These are phyloP conservation scores for Aporrectodea caliginosa DNA, from an alignment of 1,140 invertebrate species.

Conservation along the genomic window DNA sequence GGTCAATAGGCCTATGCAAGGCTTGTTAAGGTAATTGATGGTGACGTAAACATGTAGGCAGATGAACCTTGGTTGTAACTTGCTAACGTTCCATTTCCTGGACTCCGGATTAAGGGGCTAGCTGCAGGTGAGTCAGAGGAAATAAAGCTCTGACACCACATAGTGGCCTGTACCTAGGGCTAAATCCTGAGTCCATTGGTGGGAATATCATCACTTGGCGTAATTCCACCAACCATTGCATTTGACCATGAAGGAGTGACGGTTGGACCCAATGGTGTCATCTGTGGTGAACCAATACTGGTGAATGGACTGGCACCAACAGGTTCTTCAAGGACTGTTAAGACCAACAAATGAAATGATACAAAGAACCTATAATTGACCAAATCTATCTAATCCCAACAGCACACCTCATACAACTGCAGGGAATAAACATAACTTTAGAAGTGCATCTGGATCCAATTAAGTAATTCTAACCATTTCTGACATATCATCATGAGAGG, in stretches of 20 bases:
- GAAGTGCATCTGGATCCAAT: no score
- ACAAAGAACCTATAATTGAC: no score
- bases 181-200: slow-evolving; percentile 61
- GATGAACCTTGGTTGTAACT: slow-evolving; percentile 30
- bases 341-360: slow-evolving; percentile 59
- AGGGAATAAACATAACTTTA: no score
- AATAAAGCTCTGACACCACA: slow-evolving; percentile 57
- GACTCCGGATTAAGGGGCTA: slow-evolving; percentile 21
- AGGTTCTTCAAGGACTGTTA: slow-evolving; percentile 88
- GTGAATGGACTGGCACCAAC: slow-evolving; percentile 65
- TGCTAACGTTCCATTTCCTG: slow-evolving; percentile 24
- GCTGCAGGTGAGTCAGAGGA: slow-evolving; percentile 39
- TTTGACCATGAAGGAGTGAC: slow-evolving; percentile 82
- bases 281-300: slow-evolving; percentile 75
- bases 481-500: no score
- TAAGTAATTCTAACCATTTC: no score
- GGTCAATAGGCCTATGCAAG: slow-evolving; percentile 63
- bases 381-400: no score
- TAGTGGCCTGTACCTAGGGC: slow-evolving; percentile 66
- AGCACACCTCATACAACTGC: no score
- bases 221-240: slow-evolving; percentile 84
- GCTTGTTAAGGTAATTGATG: slow-evolving; percentile 59
- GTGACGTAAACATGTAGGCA: slow-evolving; percentile 64
- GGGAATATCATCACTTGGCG: slow-evolving; percentile 92
- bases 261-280: slow-evolving; percentile 87